phyloP scores from a whole-genome alignment of 2,797 vertebrate species.

The Benthosema pterotum region DNA sequence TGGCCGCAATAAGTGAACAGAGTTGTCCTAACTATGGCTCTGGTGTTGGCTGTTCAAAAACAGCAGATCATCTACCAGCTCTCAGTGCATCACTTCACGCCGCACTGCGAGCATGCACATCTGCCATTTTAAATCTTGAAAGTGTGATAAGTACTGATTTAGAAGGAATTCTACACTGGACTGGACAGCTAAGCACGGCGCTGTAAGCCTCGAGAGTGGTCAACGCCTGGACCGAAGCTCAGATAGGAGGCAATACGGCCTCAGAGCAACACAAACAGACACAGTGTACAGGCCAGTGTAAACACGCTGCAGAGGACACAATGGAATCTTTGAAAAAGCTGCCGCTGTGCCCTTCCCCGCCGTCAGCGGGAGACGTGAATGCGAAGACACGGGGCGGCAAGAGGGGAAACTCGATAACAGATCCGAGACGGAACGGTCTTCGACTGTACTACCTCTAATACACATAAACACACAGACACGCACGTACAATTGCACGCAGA shows the following conservation, averaged over 20 bases:
- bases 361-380: not conserved
- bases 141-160: too few relatives aligned
- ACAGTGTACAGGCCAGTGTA: conserved; percentile 22
- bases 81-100: too few relatives aligned
- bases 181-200: too few relatives aligned
- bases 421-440: not conserved
- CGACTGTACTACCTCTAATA: conserved; percentile 9
- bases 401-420: conserved; percentile 2
- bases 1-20: too few relatives aligned
- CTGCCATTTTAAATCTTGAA: too few relatives aligned
- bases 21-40: too few relatives aligned
- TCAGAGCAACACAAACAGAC: conserved; percentile 8
- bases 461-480: conserved; percentile 12
- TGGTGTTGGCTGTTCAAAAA: too few relatives aligned
- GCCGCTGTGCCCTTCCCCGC: conserved; percentile 5
- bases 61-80: too few relatives aligned
- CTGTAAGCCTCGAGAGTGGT: not conserved
- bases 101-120: too few relatives aligned
- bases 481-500: conserved; percentile 4
- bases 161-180: too few relatives aligned
- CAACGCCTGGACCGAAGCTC: not conserved
- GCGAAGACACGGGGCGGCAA: not conserved
- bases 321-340: conserved; percentile 17
- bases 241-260: conserved; percentile 1
- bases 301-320: conserved; percentile 15